Percentiles rank a stretch among this genome's conserved stretches.
phyloP scores from a whole-genome alignment of 2,888 invertebrate genomes.

The Petrophora chlorosata region DNA sequence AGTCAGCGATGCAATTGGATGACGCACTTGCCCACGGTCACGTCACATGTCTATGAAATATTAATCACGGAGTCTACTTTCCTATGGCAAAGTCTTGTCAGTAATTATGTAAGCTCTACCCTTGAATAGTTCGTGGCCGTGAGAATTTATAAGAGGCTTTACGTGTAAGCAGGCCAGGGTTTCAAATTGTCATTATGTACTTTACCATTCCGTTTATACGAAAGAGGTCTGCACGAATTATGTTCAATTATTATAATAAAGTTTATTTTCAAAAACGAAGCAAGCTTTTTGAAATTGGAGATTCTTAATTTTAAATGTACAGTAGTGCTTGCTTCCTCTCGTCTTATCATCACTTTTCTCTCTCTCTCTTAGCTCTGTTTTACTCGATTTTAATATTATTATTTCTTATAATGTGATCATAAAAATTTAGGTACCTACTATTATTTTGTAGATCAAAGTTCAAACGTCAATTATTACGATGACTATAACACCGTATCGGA shows the following conservation, averaged over 20 bases:
- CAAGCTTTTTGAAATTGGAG: no score
- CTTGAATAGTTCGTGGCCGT: slow-evolving; percentile 17
- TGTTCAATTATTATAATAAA: not conserved
- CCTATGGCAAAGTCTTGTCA: not conserved
- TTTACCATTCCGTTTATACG: slow-evolving; percentile 3
- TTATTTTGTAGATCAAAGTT: no score
- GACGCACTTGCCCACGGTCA: slow-evolving; percentile 3
- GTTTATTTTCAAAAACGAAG: no score
- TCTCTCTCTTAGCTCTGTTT: no score
- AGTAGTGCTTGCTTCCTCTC: no score
- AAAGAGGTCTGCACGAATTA: not conserved
- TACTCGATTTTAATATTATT: no score
- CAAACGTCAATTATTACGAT: no score
- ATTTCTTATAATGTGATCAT: no score
- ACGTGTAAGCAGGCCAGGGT: slow-evolving; percentile 11
- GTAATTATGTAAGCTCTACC: slow-evolving; percentile 14
- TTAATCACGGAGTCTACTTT: not conserved
- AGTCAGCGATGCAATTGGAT: slow-evolving; percentile 23
- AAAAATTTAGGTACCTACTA: no score
- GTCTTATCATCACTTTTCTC: no score
- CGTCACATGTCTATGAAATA: slow-evolving; percentile 2
- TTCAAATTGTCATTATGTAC: slow-evolving; percentile 7
- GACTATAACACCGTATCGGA: no score
- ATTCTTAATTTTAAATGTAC: no score
- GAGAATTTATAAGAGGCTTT: slow-evolving; percentile 11